phyloP scores from a whole-genome alignment of 2,888 invertebrate genomes.

The Prostheceraeus crozeri region DNA sequence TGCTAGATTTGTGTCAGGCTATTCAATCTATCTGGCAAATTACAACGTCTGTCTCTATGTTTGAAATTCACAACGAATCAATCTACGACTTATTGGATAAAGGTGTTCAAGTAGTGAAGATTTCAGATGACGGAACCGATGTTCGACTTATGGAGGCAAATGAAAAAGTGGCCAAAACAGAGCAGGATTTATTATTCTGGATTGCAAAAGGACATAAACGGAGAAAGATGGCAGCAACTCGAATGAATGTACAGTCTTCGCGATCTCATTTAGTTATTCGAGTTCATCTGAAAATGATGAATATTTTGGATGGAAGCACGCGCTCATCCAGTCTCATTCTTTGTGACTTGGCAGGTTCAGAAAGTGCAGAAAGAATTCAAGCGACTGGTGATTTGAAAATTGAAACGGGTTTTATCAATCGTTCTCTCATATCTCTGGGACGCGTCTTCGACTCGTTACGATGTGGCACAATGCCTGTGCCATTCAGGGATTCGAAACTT shows the following conservation, averaged over 20 bases:
- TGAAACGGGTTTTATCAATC: slow-evolving; percentile 31
- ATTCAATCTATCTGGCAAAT: slow-evolving; percentile 17
- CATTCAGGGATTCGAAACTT: slow-evolving; percentile 28
- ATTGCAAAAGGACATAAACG: slow-evolving; percentile 30
- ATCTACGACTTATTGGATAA: slow-evolving; percentile 30
- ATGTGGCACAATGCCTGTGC: background rate
- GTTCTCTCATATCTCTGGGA: slow-evolving; percentile 19
- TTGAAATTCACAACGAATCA: slow-evolving; percentile 32
- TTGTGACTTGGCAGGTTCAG: slow-evolving; percentile 33
- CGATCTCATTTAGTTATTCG: slow-evolving; percentile 29
- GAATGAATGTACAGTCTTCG: slow-evolving; percentile 30
- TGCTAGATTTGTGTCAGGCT: slow-evolving; percentile 8
- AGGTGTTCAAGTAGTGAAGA: slow-evolving; percentile 3
- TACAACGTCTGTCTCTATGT: slow-evolving; percentile 7
- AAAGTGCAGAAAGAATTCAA: slow-evolving; percentile 27
- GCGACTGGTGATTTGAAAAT: slow-evolving; percentile 30
- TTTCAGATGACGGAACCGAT: slow-evolving; percentile 30
- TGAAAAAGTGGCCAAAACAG: slow-evolving; percentile 26
- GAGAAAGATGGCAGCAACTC: slow-evolving; percentile 27
- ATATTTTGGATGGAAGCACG: background rate
- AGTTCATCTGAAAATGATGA: slow-evolving; percentile 24
- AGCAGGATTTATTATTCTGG: slow-evolving; percentile 28
- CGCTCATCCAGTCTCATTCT: slow-evolving; percentile 26
- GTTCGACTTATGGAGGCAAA: slow-evolving; percentile 23
- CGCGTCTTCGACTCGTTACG: slow-evolving; percentile 25